Percentiles rank a stretch among this genome's conserved stretches.
Conservation (phyloP, 2,797 vertebrate genomes). For the Arctocebus calabarensis region DNA sequence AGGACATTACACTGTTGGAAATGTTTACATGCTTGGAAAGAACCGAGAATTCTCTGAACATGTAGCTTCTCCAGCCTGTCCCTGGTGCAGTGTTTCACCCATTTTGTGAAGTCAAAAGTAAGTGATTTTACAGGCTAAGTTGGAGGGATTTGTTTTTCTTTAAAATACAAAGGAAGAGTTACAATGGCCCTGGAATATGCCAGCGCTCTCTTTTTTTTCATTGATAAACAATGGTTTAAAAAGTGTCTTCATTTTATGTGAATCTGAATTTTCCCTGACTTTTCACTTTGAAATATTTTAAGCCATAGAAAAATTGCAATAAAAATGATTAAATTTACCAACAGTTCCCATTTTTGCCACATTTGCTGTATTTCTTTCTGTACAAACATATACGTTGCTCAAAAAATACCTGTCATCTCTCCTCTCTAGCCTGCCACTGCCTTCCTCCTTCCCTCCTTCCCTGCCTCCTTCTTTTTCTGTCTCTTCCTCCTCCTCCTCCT, state of each 20-base stretch:
- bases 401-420: background rate
- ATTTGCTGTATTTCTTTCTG: background rate
- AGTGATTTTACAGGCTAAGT: background rate
- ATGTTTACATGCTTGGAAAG: constrained; percentile 39
- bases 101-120: background rate
- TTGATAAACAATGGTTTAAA: background rate
- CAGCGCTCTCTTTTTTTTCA: background rate
- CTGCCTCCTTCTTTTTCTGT: background rate
- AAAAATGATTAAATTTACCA: constrained; percentile 17
- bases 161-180: constrained; percentile 6
- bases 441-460: background rate
- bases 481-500: background rate
- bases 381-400: background rate
- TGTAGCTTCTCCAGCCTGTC: background rate
- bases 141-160: background rate
- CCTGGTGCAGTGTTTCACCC: background rate
- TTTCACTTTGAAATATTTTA: constrained; percentile 58
- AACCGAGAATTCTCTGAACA: background rate
- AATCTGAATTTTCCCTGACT: constrained; percentile 17
- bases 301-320: background rate
- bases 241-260: constrained; percentile 51
- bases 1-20: constrained; percentile 17
- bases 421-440: too few relatives aligned
- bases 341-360: background rate
- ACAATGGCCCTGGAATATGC: background rate